Evolutionary conservation across 2,888 invertebrate species (phyloP), one percentile per base, ranked within the genome.

Genomic region (Platerodrilus igneus): DNA sequence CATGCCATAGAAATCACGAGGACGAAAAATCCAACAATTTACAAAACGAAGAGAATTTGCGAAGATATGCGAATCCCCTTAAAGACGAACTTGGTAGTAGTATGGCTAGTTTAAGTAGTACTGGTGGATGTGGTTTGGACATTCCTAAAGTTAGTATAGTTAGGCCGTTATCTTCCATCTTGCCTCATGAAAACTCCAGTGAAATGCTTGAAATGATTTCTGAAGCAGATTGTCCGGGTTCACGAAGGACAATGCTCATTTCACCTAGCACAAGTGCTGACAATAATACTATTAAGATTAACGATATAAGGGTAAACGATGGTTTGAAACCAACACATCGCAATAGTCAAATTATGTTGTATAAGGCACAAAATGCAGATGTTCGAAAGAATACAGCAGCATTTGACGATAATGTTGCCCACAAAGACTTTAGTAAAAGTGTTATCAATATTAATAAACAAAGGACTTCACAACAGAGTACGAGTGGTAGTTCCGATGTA

Each of bases 21-120:
- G 88, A 89, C 60, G 89, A 90, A 60, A 90, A 90, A 64, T 86
- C 90, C 2, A 92, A 92, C 67, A 92, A 92, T 67, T 69, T 89
- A 41, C 91, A 92, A 68, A 91, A 90, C 66, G 89, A 90, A 63
- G 91, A 92, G 67, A 91, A 90, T 63, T 72, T 92, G 41, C 76
- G 90, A 34, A 47, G 55, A 31, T 67, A 67, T 45, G 65, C 67
- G 11, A 67, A 67, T 52, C 67, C 67, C 67, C 47, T 71, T 64
- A 45, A 74, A 67, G 48, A 73, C 75, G 54, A 67, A 34, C 69
- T 77, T 25, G 71, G 75, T 39, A 71, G 70, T 43, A 71, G 70
- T 43, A 63, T 70, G 42, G 69, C 71, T 23, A 72, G 72, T 54
- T 62, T 69, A 22, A 66, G 66, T 28, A 64, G 66, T 41, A 66